Evolutionary conservation across 2,888 invertebrate genomes (phyloP), one percentile per base, ranked within the genome.

Genomic region (Cantharis lateralis): DNA sequence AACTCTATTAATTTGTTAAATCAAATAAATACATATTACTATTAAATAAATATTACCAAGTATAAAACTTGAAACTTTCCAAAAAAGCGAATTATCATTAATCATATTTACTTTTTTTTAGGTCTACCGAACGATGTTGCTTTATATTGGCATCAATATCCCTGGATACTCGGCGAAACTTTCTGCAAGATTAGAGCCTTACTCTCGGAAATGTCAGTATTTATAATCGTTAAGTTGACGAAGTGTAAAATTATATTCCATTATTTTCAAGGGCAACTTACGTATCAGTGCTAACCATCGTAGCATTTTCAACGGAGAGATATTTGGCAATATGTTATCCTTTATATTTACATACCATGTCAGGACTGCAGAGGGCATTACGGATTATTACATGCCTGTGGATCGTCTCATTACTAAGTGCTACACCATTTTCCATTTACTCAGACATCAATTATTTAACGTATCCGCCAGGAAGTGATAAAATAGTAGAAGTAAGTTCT

Each of bases 261-360:
- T 48, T 72, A 79, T 79, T 80, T 90, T 88, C 16, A 89, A 96
- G 96, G 88, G 95, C 96, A 0, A 95, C 96, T 0, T 96, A 97
- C 88, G 96, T 96, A 1, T 97, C 97, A 0, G 95, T 97, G 70
- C 89, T 97, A 85, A 97, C 97, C 20, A 97, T 97, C 82, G 96
- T 96, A 66, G 96, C 96, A 3, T 97, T 97, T 89, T 96, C 97
- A 0, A 92, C 95, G 88, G 97, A 97, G 89, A 91, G 97, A 64
- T 96, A 96, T 89, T 89, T 97, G 81, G 97, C 97, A 32, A 97
- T 97, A 84, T 97, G 97, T 86, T 95, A 96, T 86, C 97, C 97
- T 0, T 89, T 97, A 62, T 93, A 93, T 85, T 91, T 95, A 78
- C 95, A 96, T 88, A 92, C 94, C 61, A 94, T 96, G 92, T 94